Evolutionary conservation across 2,888 invertebrate genomes (phyloP).

Genomic region (Busseola fusca): DNA sequence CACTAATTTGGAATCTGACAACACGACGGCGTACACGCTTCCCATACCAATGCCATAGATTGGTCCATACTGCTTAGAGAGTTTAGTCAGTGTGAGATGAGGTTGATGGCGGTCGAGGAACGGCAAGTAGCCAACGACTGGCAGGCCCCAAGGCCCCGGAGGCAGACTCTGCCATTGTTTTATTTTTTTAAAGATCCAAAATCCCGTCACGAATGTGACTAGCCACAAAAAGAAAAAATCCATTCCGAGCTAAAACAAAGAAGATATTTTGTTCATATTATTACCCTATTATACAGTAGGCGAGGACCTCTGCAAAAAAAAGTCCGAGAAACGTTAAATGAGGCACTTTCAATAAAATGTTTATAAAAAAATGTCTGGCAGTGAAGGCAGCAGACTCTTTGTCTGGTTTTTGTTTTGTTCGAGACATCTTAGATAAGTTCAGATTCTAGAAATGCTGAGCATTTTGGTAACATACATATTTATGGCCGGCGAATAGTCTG

Average conservation of each 20-base stretch:
- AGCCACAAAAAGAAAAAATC: constrained; percentile 75
- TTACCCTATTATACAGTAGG: constrained; percentile 47
- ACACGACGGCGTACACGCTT: constrained; percentile 92
- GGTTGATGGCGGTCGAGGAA: constrained; percentile 92
- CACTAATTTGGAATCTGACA: constrained; percentile 93
- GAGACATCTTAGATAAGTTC: constrained; percentile 33
- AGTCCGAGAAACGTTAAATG: constrained; percentile 33
- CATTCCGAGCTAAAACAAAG: constrained; percentile 70
- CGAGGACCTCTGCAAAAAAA: constrained; percentile 47
- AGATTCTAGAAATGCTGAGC: constrained; percentile 38
- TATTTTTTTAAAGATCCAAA: constrained; percentile 78
- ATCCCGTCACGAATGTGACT: constrained; percentile 72
- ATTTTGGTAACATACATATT: constrained; percentile 37
- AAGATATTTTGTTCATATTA: constrained; percentile 47
- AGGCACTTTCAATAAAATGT: constrained; percentile 45
- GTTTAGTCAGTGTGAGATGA: constrained; percentile 91
- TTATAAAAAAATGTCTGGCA: constrained; percentile 50
- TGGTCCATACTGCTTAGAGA: constrained; percentile 92
- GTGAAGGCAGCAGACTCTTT: constrained; percentile 40
- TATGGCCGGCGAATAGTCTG: constrained; percentile 17
- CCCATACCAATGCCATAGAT: constrained; percentile 94
- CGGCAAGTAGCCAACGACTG: constrained; percentile 94
- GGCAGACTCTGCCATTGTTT: constrained; percentile 88
- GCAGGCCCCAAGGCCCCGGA: constrained; percentile 94
- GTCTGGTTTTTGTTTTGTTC: constrained; percentile 54